Percentiles rank a stretch among this genome's conserved stretches.
Evolutionary conservation across 2,888 invertebrate species (phyloP).

Genomic region (Podotricha telesiphe): DNA sequence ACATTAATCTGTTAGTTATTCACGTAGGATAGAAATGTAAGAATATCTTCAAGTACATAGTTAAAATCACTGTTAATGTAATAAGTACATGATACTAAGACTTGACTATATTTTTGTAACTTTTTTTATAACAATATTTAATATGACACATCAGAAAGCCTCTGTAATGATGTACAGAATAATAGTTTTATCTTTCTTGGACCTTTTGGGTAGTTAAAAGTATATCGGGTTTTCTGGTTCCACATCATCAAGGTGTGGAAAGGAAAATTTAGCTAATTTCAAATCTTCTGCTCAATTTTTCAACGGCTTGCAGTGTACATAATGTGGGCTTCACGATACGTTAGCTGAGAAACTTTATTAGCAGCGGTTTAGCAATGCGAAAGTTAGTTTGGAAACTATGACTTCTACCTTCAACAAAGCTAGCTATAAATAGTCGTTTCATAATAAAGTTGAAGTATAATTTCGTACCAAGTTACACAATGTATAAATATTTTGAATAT

Average conservation of each 20-base stretch:
- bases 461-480: slow-evolving; percentile 18
- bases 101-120: no score
- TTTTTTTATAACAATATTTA: no score
- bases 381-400: slow-evolving; percentile 42
- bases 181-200: no score
- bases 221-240: no score
- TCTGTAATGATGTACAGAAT: no score
- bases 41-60: no score
- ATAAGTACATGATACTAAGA: no score
- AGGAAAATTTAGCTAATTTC: background rate
- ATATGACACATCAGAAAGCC: no score
- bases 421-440: slow-evolving; percentile 37
- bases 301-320: slow-evolving; percentile 11
- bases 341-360: slow-evolving; percentile 34
- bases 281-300: background rate
- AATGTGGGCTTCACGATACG: slow-evolving; percentile 33
- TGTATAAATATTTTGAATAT: background rate
- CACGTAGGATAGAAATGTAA: no score
- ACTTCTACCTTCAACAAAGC: slow-evolving; percentile 34
- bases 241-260: background rate
- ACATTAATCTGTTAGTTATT: background rate
- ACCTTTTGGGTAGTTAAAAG: no score
- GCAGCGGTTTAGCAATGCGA: slow-evolving; percentile 35
- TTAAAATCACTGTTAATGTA: no score
- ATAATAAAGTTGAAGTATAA: slow-evolving; percentile 37